A percentile compares a stretch with the other conserved stretches of the same genome.
Evolutionary conservation across 2,113 vertebrate genomes (phyloP).

Genomic region (Nycticebus coucang): DNA sequence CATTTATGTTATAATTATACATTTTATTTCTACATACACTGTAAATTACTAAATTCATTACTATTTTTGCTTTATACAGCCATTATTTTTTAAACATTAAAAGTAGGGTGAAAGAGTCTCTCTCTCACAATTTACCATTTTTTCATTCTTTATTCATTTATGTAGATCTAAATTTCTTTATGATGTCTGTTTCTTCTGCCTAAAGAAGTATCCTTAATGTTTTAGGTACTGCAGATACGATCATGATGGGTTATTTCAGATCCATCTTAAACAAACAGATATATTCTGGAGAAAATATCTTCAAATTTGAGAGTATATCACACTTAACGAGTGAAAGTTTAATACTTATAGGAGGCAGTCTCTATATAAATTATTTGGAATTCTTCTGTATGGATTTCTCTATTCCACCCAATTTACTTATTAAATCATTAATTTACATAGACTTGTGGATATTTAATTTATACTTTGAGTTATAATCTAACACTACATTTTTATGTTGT

Average conservation of each 20-base stretch:
- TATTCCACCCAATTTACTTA: neutral
- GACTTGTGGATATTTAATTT: constrained; percentile 20
- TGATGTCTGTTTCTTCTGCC: neutral
- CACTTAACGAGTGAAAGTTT: neutral
- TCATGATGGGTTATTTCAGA: neutral
- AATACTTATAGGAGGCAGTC: neutral
- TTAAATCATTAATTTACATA: neutral
- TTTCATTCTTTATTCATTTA: neutral
- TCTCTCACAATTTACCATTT: neutral
- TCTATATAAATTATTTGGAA: neutral
- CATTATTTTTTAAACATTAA: constrained; percentile 11
- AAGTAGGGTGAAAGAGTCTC: neutral
- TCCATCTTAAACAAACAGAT: neutral
- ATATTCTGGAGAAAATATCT: neutral
- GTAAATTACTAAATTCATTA: neutral
- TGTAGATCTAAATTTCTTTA: neutral
- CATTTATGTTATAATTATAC: neutral
- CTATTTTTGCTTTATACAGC: neutral
- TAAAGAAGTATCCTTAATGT: neutral
- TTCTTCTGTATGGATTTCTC: neutral
- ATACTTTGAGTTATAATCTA: neutral
- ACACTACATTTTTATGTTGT: neutral
- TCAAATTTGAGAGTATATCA: neutral
- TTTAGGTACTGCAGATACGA: neutral
- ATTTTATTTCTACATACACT: neutral